phyloP scores from a whole-genome alignment of 2,888 invertebrate genomes.

The Callyntrura guangdongensis region DNA sequence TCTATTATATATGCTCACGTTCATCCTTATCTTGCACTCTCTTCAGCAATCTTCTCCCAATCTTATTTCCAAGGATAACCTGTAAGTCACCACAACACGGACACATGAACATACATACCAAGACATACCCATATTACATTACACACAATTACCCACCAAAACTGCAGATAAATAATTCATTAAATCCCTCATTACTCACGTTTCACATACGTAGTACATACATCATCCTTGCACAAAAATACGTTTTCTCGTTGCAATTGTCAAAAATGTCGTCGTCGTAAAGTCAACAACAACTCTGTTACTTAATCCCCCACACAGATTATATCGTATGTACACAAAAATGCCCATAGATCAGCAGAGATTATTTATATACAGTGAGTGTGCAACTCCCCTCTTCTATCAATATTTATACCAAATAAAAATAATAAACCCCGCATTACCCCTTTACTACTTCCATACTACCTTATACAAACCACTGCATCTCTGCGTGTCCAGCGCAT shows the following conservation, averaged over 20 bases:
- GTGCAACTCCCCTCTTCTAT: slow-evolving; percentile 51
- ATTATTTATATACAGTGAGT: not conserved
- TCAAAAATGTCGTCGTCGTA: not conserved
- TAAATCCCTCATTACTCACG: not conserved
- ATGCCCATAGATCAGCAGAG: not conserved
- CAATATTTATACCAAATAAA: slow-evolving; percentile 53
- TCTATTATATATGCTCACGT: slow-evolving; percentile 23
- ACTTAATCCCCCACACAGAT: not conserved
- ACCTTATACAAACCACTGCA: no score
- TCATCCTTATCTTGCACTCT: not conserved
- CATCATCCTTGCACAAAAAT: not conserved
- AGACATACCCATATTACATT: not conserved
- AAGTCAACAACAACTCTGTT: not conserved
- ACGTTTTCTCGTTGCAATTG: not conserved
- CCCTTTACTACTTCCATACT: no score
- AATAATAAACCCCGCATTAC: not conserved
- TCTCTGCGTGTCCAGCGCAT: slow-evolving; percentile 2
- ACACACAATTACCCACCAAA: no score
- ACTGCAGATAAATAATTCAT: not conserved
- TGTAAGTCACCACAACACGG: slow-evolving; percentile 61
- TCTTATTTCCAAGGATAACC: slow-evolving; percentile 53
- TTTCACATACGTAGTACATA: not conserved
- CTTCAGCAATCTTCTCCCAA: slow-evolving; percentile 39
- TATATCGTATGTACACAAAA: no score
- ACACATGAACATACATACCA: slow-evolving; percentile 13